Percentiles rank a stretch among this genome's conserved stretches.
phyloP scores from a whole-genome alignment of 2,888 invertebrate species.

The Troides helena region DNA sequence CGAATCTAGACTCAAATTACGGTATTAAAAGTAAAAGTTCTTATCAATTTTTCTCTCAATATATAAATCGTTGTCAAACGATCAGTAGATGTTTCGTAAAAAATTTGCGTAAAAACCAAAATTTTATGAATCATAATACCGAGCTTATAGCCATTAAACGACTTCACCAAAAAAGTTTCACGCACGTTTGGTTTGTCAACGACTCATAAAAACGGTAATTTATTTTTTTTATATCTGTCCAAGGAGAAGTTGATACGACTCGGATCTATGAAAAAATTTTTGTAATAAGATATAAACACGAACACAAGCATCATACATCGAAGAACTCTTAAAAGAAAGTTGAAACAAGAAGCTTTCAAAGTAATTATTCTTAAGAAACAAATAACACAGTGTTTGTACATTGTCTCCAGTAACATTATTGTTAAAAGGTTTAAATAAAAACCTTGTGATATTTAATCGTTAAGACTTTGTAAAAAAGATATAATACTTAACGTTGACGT shows the following conservation, averaged over 20 bases:
- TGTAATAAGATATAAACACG: too few relatives aligned
- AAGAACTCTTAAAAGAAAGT: background rate
- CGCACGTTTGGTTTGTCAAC: constrained; percentile 11
- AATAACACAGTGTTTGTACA: too few relatives aligned
- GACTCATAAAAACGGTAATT: constrained; percentile 8
- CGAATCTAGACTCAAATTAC: too few relatives aligned
- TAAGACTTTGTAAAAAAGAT: background rate
- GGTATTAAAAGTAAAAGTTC: too few relatives aligned
- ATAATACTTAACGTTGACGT: background rate
- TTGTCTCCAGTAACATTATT: too few relatives aligned
- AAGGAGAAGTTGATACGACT: constrained; percentile 1
- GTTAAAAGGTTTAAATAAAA: background rate
- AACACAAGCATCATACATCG: too few relatives aligned
- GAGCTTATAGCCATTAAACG: constrained; percentile 4
- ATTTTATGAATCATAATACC: constrained; percentile 1
- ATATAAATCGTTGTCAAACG: too few relatives aligned
- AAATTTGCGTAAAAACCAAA: background rate
- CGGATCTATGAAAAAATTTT: background rate
- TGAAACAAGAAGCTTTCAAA: background rate
- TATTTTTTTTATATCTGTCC: constrained; percentile 4
- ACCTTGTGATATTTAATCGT: background rate
- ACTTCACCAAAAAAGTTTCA: constrained; percentile 10
- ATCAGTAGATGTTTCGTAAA: background rate
- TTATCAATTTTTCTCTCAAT: too few relatives aligned
- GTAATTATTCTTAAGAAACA: background rate